Evolutionary conservation across 2,888 invertebrate species (phyloP).

Genomic region (Lochmaea capreae): DNA sequence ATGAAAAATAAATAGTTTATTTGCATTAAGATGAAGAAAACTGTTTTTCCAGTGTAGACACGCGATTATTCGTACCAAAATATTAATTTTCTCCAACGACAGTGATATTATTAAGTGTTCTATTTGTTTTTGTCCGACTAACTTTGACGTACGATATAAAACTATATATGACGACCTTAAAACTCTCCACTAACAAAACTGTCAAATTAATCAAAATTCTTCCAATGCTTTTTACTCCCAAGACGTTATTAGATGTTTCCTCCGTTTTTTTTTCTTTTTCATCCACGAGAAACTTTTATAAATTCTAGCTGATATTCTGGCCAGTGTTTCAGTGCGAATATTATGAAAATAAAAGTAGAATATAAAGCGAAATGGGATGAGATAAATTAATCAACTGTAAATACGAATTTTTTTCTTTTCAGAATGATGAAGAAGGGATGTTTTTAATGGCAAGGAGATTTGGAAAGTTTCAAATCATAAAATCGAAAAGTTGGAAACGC

Average conservation of each 20-base stretch:
- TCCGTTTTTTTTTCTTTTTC: conserved; percentile 42
- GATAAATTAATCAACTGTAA: conserved; percentile 42
- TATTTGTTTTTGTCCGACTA: conserved; percentile 59
- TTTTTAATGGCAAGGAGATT: conserved; percentile 15
- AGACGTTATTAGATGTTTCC: conserved; percentile 57
- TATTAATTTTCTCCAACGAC: conserved; percentile 63
- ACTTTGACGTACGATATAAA: conserved; percentile 61
- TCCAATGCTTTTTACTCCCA: conserved; percentile 51
- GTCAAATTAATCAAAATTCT: conserved; percentile 62
- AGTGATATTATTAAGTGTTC: conserved; percentile 62
- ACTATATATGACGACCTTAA: conserved; percentile 56
- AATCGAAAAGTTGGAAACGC: conserved; percentile 25
- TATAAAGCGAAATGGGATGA: conserved; percentile 39
- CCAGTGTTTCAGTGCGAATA: conserved; percentile 44
- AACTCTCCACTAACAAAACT: conserved; percentile 58
- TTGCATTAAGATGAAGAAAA: not conserved
- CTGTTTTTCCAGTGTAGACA: not conserved
- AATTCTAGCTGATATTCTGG: conserved; percentile 41
- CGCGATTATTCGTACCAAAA: conserved; percentile 1
- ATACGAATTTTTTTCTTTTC: conserved; percentile 37
- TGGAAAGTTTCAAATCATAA: conserved; percentile 23
- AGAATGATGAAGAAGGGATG: conserved; percentile 29
- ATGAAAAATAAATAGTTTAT: no score
- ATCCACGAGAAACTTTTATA: conserved; percentile 43
- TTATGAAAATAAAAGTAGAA: conserved; percentile 45